Evolutionary conservation across 2,888 invertebrate species (phyloP).

Genomic region (Vannuccia rotundouncinata): DNA sequence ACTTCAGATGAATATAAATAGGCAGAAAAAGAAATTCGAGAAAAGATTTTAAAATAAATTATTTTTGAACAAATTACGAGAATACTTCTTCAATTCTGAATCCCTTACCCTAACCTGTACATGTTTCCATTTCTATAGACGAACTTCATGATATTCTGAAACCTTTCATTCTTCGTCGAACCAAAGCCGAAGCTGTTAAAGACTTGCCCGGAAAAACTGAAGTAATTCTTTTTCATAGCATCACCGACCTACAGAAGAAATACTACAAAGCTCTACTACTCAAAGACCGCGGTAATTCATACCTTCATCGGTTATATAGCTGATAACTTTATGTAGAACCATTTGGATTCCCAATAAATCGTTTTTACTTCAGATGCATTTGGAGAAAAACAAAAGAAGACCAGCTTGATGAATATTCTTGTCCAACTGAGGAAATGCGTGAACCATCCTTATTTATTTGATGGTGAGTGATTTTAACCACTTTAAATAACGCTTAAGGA

Average conservation of each 20-base stretch:
- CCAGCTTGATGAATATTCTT: constrained; percentile 48
- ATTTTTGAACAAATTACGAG: too few relatives aligned
- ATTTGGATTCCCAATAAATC: constrained; percentile 2
- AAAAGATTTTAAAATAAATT: too few relatives aligned
- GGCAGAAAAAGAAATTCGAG: too few relatives aligned
- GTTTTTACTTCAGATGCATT: neutral
- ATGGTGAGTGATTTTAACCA: constrained; percentile 46
- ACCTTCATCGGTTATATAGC: neutral
- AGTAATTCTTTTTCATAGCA: constrained; percentile 55
- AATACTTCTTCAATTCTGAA: too few relatives aligned
- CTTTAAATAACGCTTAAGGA: neutral
- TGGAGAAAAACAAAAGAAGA: neutral
- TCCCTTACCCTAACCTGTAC: too few relatives aligned
- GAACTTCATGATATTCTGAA: neutral
- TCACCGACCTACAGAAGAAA: constrained; percentile 55
- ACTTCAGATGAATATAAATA: too few relatives aligned
- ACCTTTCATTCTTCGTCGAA: constrained; percentile 52
- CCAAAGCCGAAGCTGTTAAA: constrained; percentile 52
- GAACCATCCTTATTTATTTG: constrained; percentile 58
- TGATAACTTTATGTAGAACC: neutral
- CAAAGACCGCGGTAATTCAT: constrained; percentile 50
- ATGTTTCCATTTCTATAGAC: too few relatives aligned
- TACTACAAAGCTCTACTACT: constrained; percentile 56
- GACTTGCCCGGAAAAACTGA: constrained; percentile 54
- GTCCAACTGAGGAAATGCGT: constrained; percentile 58